phyloP scores from a whole-genome alignment of 2,888 invertebrate genomes.

The Dryocosmus kuriphilus region DNA sequence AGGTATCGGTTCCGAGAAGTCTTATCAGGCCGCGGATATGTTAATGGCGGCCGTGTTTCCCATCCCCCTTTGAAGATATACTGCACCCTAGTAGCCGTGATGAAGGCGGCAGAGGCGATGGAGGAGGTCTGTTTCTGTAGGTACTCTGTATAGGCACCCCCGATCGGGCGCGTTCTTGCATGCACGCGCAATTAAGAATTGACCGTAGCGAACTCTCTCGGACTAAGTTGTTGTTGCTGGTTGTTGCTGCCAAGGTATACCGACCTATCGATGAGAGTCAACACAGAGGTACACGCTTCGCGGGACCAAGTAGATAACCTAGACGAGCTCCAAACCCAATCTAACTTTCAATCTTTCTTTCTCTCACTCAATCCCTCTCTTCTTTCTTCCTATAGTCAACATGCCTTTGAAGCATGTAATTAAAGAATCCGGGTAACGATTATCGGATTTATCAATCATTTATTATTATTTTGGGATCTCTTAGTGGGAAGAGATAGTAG shows the following conservation, averaged over 20 bases:
- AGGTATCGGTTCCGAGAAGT: conserved; percentile 75
- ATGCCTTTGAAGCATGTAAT: conserved; percentile 28
- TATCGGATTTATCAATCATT: conserved; percentile 8
- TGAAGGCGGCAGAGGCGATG: conserved; percentile 51
- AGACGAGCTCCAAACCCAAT: conserved; percentile 38
- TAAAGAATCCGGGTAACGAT: conserved; percentile 33
- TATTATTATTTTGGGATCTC: not conserved
- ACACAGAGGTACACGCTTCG: conserved; percentile 70
- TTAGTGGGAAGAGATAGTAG: not conserved
- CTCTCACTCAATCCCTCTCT: conserved; percentile 50
- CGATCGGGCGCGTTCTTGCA: conserved; percentile 62
- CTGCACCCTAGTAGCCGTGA: conserved; percentile 64
- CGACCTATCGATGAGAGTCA: conserved; percentile 75
- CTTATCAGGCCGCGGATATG: conserved; percentile 77
- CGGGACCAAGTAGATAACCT: conserved; percentile 59
- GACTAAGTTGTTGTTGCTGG: conserved; percentile 1
- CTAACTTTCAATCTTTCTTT: conserved; percentile 39
- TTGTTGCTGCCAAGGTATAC: conserved; percentile 49
- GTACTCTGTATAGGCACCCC: conserved; percentile 31
- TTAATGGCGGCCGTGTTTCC: conserved; percentile 76
- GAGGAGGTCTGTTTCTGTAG: conserved; percentile 32
- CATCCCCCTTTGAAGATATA: conserved; percentile 69
- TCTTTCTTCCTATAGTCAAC: conserved; percentile 31
- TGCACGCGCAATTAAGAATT: conserved; percentile 73
- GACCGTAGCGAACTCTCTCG: conserved; percentile 51